These are phyloP conservation scores for Eueremaeus valkanovi DNA, from an alignment of 2,888 invertebrate species.

Conservation along the genomic window DNA sequence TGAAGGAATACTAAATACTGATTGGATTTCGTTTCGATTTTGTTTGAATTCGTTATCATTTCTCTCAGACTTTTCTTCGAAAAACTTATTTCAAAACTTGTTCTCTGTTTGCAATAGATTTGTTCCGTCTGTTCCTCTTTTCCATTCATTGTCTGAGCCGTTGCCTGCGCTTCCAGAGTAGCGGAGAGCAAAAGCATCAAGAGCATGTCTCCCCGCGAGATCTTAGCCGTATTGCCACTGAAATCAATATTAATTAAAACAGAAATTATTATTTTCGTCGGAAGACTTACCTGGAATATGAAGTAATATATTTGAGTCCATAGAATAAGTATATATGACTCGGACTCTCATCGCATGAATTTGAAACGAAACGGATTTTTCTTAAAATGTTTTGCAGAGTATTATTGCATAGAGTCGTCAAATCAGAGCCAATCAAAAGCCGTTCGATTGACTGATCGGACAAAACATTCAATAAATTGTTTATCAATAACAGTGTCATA, in stretches of 20 bases:
- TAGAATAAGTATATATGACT: conserved; percentile 25
- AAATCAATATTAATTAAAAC: neutral
- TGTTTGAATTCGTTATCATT: neutral
- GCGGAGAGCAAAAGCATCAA: conserved; percentile 12
- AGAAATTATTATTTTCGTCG: neutral
- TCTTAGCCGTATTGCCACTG: neutral
- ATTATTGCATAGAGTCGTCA: neutral
- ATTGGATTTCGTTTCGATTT: neutral
- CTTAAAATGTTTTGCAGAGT: neutral
- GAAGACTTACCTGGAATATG: neutral
- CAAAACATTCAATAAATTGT: too few relatives aligned
- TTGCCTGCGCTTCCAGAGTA: neutral
- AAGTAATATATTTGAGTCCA: conserved; percentile 27
- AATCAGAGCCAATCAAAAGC: neutral
- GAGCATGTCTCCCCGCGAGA: conserved; percentile 34
- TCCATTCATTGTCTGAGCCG: neutral
- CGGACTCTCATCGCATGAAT: neutral
- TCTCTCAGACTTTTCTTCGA: neutral
- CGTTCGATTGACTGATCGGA: conserved; percentile 4
- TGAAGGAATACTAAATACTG: conserved; percentile 38
- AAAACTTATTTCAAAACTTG: neutral
- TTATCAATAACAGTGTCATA: too few relatives aligned
- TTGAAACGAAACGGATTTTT: neutral
- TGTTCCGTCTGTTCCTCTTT: neutral
- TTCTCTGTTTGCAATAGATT: neutral